These are phyloP conservation scores for Etheostoma nigrum DNA, from an alignment of 2,797 vertebrate species.

Conservation along the genomic window DNA sequence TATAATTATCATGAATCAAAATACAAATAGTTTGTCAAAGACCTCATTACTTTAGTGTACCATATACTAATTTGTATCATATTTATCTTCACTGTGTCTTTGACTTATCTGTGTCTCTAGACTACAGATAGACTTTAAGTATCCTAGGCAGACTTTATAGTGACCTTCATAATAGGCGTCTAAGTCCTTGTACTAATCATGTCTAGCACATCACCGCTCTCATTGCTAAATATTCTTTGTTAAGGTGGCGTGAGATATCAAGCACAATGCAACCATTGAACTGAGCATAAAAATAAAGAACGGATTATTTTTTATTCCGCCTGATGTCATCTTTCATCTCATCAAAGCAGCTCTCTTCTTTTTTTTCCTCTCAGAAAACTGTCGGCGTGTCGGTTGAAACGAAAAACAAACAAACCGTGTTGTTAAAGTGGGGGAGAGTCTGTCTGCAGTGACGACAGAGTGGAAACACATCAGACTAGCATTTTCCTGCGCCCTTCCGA, in stretches of 20 bases:
- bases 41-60: no score
- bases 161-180: not conserved
- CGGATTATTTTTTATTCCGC: slow-evolving; percentile 17
- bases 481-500: slow-evolving; percentile 19
- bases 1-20: not conserved
- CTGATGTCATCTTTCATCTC: slow-evolving; percentile 7
- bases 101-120: not conserved
- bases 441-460: slow-evolving; percentile 42
- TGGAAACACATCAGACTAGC: slow-evolving; percentile 34
- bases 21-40: no score
- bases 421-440: not conserved
- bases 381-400: not conserved
- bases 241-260: not conserved
- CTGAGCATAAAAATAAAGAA: not conserved
- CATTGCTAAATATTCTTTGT: not conserved
- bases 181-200: not conserved
- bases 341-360: not conserved
- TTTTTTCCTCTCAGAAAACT: not conserved
- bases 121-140: slow-evolving; percentile 1
- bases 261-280: slow-evolving; percentile 12
- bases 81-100: slow-evolving; percentile 25
- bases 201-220: accelerated
- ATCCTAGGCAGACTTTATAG: not conserved
- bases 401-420: not conserved
- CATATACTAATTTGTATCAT: not conserved